Conservation (phyloP, 2,888 invertebrate species). For the Zelleria hepariella region DNA sequence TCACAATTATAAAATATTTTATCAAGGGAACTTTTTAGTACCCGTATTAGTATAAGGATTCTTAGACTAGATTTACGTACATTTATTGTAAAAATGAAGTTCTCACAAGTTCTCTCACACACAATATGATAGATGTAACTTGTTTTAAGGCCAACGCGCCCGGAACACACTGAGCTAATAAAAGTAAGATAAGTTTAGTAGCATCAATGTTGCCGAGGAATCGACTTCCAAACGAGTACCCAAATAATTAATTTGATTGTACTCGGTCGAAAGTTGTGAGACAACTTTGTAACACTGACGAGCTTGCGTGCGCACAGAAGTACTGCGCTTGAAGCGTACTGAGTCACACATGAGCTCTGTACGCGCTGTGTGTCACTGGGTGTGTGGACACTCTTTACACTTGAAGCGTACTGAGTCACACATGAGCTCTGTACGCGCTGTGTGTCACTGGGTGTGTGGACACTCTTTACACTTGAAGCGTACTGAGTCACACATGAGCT, state of each 20-base stretch:
- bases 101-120: background rate
- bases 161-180: too few species aligned
- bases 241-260: background rate
- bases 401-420: too few species aligned
- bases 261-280: background rate
- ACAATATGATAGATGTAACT: background rate
- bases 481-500: too few species aligned
- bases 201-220: background rate
- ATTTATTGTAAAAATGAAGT: background rate
- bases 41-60: too few species aligned
- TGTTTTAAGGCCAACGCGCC: too few species aligned
- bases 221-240: background rate
- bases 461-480: too few species aligned
- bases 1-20: background rate
- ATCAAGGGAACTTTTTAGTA: too few species aligned
- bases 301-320: background rate
- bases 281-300: background rate
- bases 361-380: background rate
- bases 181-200: too few species aligned
- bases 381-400: too few species aligned
- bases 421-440: too few species aligned
- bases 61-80: background rate
- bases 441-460: too few species aligned
- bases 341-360: background rate
- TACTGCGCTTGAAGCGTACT: background rate